Percentiles rank a stretch among this genome's conserved stretches.
phyloP scores from a whole-genome alignment of 2,888 invertebrate species.

The Prosapia bicincta region DNA sequence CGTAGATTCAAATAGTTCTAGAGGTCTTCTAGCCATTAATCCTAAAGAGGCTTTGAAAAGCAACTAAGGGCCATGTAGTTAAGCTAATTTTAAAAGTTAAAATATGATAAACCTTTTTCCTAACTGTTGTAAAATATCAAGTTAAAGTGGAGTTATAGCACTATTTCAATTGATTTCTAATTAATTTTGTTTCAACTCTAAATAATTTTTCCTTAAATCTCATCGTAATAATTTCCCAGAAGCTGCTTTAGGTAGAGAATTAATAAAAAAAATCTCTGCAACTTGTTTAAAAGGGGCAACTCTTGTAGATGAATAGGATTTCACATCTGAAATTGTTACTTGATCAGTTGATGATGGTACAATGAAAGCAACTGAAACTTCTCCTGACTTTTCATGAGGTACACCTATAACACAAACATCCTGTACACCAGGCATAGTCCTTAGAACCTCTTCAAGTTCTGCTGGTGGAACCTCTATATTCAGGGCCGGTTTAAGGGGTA shows the following conservation, averaged over 20 bases:
- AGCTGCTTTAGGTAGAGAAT: conserved; percentile 30
- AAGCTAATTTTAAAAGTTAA: too few relatives aligned
- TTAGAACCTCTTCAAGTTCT: conserved; percentile 72
- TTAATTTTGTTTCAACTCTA: background rate
- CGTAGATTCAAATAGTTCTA: too few relatives aligned
- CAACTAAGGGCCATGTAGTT: too few relatives aligned
- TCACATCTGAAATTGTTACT: background rate
- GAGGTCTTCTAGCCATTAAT: too few relatives aligned
- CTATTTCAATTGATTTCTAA: background rate
- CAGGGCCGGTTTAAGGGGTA: too few relatives aligned
- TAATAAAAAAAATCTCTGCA: conserved; percentile 22
- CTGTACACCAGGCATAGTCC: conserved; percentile 65
- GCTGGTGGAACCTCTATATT: conserved; percentile 72
- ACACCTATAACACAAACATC: conserved; percentile 83
- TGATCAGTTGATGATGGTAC: background rate
- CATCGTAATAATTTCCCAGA: conserved; percentile 33
- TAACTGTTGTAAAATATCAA: too few relatives aligned
- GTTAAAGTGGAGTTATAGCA: too few relatives aligned
- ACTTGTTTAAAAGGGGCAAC: conserved; percentile 26
- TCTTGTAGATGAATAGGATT: background rate
- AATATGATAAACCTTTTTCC: too few relatives aligned
- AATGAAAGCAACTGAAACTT: conserved; percentile 61
- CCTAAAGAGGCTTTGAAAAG: too few relatives aligned
- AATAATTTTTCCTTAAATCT: conserved; percentile 26
- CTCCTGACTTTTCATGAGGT: conserved; percentile 66